Conservation (phyloP, 2,797 vertebrate genomes). For the Falco rusticolus region DNA sequence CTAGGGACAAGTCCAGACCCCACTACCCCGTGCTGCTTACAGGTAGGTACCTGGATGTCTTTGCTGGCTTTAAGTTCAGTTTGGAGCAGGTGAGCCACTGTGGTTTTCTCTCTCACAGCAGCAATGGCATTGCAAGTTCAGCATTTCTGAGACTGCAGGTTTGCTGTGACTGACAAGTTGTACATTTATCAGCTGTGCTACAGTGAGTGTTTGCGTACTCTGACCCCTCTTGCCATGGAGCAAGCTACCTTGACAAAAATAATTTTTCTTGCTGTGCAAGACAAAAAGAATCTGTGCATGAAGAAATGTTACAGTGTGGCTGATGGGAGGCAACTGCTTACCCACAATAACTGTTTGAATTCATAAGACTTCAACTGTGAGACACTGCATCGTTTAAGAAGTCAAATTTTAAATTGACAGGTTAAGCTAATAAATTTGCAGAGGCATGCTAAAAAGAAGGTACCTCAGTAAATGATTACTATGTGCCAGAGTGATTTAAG, state of each 20-base stretch:
- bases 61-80: background rate
- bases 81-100: background rate
- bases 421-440: background rate
- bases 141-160: background rate
- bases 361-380: background rate
- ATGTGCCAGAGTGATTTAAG: background rate
- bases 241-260: background rate
- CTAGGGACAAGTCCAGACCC: background rate
- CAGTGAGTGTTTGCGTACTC: background rate
- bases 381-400: background rate
- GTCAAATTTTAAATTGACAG: background rate
- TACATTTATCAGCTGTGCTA: background rate
- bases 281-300: background rate
- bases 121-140: background rate
- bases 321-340: background rate
- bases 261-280: background rate
- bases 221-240: background rate
- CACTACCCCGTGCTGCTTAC: accelerated
- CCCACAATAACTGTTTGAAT: background rate
- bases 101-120: background rate
- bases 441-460: background rate
- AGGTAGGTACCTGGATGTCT: background rate
- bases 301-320: background rate
- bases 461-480: background rate
- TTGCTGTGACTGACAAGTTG: background rate